phyloP scores from a whole-genome alignment of 1,140 invertebrate species.

The Ceratosolen fusciceps region DNA sequence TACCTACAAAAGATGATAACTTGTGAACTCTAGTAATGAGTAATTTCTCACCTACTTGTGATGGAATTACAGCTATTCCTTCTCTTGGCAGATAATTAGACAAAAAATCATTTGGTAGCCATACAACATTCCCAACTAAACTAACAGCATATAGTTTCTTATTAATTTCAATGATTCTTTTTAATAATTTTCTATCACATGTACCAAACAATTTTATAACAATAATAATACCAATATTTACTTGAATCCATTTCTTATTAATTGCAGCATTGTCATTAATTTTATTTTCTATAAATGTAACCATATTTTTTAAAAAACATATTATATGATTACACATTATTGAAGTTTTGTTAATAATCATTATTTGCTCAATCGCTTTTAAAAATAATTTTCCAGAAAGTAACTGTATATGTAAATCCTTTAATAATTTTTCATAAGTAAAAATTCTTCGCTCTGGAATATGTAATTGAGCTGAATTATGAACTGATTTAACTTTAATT shows the following conservation, averaged over 20 bases:
- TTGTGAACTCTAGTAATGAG: slow-evolving; percentile 57
- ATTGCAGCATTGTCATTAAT: slow-evolving; percentile 73
- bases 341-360: slow-evolving; percentile 79
- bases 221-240: slow-evolving; percentile 81
- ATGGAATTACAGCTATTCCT: slow-evolving; percentile 46
- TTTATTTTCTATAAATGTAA: slow-evolving; percentile 77
- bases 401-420: slow-evolving; percentile 74
- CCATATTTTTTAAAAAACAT: slow-evolving; percentile 78
- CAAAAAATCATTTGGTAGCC: slow-evolving; percentile 86
- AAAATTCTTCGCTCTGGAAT: slow-evolving; percentile 74
- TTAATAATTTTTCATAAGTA: slow-evolving; percentile 78
- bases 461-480: slow-evolving; percentile 78
- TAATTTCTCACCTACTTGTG: slow-evolving; percentile 63
- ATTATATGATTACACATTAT: slow-evolving; percentile 80
- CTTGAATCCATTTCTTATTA: slow-evolving; percentile 78
- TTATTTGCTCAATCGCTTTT: slow-evolving; percentile 75
- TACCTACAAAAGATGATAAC: slow-evolving; percentile 53
- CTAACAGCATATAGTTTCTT: slow-evolving; percentile 85
- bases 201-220: slow-evolving; percentile 82
- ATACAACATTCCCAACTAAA: slow-evolving; percentile 82
- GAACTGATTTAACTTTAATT: slow-evolving; percentile 78
- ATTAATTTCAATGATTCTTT: slow-evolving; percentile 80
- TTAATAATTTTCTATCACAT: slow-evolving; percentile 84
- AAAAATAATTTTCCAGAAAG: slow-evolving; percentile 65
- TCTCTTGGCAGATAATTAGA: slow-evolving; percentile 61